phyloP scores from a whole-genome alignment of 2,113 vertebrate genomes.

The Eonycteris spelaea region DNA sequence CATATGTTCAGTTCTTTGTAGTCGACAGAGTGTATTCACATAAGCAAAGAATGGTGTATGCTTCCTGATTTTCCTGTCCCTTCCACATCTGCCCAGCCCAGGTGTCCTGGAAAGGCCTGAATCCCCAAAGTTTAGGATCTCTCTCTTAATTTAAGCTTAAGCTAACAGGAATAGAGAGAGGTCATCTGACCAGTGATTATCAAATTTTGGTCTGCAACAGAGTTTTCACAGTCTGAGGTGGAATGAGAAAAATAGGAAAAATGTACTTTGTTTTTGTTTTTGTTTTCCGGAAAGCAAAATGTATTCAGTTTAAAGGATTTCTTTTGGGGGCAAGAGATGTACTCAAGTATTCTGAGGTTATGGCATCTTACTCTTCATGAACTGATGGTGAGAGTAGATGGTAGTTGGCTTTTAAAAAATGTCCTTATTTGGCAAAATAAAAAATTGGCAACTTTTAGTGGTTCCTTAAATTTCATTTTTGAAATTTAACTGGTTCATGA shows the following conservation, averaged over 20 bases:
- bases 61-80: neutral
- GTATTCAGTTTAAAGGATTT: neutral
- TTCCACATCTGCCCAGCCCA: neutral
- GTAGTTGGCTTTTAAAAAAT: constrained; percentile 18
- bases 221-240: neutral
- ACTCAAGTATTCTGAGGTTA: neutral
- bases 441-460: constrained; percentile 46
- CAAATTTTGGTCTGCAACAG: neutral
- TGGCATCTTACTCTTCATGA: constrained; percentile 18
- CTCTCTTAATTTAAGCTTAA: neutral
- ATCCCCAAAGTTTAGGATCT: neutral
- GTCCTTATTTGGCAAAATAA: constrained; percentile 68
- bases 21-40: neutral
- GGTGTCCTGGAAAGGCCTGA: neutral
- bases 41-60: neutral
- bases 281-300: neutral
- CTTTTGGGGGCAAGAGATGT: neutral
- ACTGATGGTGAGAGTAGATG: neutral
- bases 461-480: constrained; percentile 60
- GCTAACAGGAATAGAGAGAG: neutral
- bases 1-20: neutral
- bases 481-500: constrained; percentile 33
- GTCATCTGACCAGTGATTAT: neutral
- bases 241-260: neutral
- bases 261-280: too few relatives aligned